Conservation (phyloP, 2,888 invertebrate genomes). For the Eupithecia abbreviata region DNA sequence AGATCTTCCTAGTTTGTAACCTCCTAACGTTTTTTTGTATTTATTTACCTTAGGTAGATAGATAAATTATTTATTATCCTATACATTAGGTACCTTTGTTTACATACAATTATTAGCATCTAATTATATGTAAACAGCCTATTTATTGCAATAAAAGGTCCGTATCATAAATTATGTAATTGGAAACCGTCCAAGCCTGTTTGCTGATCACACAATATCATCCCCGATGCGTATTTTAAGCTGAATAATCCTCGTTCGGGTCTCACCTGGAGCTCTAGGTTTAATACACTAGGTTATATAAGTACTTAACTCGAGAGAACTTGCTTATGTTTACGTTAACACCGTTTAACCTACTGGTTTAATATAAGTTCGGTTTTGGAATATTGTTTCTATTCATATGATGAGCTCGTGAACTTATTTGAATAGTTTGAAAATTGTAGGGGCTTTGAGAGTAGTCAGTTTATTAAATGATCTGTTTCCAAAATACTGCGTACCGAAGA, state of each 20-base stretch:
- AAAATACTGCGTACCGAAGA: too few relatives aligned
- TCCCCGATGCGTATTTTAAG: conserved; percentile 22
- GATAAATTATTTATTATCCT: too few relatives aligned
- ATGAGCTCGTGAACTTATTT: too few relatives aligned
- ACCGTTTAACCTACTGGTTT: background rate
- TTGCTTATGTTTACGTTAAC: background rate
- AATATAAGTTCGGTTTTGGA: background rate
- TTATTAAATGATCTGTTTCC: too few relatives aligned
- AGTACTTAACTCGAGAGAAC: background rate
- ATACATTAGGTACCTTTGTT: too few relatives aligned
- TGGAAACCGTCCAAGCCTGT: conserved; percentile 16
- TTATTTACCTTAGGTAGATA: too few relatives aligned
- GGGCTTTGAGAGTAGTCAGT: too few relatives aligned
- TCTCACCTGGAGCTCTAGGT: background rate
- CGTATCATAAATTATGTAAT: conserved; percentile 17
- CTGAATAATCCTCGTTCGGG: conserved; percentile 19
- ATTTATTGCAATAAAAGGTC: background rate
- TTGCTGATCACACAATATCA: conserved; percentile 20
- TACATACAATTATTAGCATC: background rate
- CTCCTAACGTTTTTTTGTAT: background rate
- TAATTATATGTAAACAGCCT: background rate
- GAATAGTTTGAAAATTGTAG: too few relatives aligned
- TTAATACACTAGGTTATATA: background rate
- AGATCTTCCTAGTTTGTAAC: background rate
- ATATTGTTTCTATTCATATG: background rate